Evolutionary conservation across 35 echinoderm and acorn worm species (phyloP).

Genomic region (Ophiothrix spiculata): DNA sequence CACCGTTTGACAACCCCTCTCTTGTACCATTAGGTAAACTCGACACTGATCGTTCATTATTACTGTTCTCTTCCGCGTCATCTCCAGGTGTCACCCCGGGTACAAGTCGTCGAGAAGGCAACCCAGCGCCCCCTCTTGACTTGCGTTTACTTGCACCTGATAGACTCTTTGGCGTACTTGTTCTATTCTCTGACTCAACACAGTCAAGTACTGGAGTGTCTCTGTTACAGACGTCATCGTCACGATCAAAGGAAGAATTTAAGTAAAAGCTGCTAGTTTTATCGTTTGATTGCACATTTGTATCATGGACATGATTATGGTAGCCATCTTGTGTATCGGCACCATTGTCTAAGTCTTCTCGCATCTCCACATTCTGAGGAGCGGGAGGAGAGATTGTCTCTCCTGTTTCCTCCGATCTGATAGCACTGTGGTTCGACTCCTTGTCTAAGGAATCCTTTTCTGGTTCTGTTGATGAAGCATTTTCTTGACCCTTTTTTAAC

Average conservation of each 20-base stretch:
- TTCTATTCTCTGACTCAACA: conserved; percentile 22
- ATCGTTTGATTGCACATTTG: not conserved
- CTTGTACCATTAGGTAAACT: not conserved
- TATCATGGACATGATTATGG: not conserved
- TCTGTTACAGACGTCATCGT: not conserved
- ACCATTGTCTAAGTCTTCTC: not conserved
- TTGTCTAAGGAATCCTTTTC: not conserved
- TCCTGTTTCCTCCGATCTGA: not conserved
- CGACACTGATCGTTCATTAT: not conserved
- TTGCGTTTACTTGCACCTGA: conserved; percentile 61
- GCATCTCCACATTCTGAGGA: not conserved
- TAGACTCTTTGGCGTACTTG: conserved; percentile 42
- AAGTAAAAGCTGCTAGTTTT: not conserved
- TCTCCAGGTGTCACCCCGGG: not conserved
- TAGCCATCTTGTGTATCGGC: not conserved
- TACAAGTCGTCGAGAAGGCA: not conserved
- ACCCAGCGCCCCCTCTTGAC: conserved; percentile 5
- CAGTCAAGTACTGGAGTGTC: not conserved
- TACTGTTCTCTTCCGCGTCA: not conserved
- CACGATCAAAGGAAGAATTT: not conserved
- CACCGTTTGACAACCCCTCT: not conserved
- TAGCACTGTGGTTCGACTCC: not conserved
- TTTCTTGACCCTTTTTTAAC: conserved; percentile 61
- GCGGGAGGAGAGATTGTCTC: not conserved
- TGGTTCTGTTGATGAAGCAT: not conserved